Base-by-base conservation (phyloP, 1,140 invertebrate genomes). In the Neuroterus valhalla region DNA sequence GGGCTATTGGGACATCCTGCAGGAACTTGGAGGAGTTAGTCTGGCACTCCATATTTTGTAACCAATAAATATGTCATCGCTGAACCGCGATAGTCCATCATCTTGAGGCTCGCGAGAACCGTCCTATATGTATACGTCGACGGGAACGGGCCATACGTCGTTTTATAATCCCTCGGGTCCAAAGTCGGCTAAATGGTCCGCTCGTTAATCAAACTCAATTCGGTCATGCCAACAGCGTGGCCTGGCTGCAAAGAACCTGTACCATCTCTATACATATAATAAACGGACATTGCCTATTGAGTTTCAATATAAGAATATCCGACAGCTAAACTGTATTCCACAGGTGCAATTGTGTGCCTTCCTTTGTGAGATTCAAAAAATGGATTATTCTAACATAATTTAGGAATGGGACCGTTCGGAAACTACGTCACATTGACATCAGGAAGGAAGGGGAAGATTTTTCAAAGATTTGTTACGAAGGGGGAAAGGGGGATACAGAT, bases 151-250 rank as follows among this genome's bases (percentile, higher is more conserved):
- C 48, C 43, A 70, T 38, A 66, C 71, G 66, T 66, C 75, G 72
- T 82, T 81, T 81, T 77, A 81, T 78, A 78, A 81, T 79, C 75
- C 74, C 77, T 50, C 62, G 74, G 78, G 78, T 78, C 76, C 74
- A 80, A 81, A 80, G 76, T 78, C 79, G 72, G 76, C 72, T 78
- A 80, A 80, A 80, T 76, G 76, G 66, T 66, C 70, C 48, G 75
- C 74, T 81, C 76, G 74, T 81, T 81, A 80, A 81, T 81, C 78
- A 81, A 81, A 76, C 76, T 74, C 52, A 48, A 80, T 78, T 80
- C 73, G 73, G 72, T 66, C 62, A 78, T 75, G 75, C 77, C 77
- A 70, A 72, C 68, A 66, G 46, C 23, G 62, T 19, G 45, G 75
- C 70, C 70, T 69, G 52, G 75, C 72, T 70, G 44, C 45, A 43